Evolutionary conservation across 37 sponge, comb jelly and placozoan genomes (phyloP).

Genomic region (Tethya wilhelma): DNA sequence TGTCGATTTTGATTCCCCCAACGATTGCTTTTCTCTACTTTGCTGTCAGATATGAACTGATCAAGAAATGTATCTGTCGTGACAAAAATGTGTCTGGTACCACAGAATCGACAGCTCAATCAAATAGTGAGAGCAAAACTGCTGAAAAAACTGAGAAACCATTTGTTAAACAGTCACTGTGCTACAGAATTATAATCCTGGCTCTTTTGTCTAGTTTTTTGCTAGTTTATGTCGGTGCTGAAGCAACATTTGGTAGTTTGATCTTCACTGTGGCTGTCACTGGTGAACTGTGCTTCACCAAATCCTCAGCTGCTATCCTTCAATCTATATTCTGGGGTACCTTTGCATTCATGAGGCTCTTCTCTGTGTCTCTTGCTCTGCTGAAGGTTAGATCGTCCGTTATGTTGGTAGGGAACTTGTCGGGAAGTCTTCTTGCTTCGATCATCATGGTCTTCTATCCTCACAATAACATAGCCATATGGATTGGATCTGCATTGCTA

Average conservation of each 20-base stretch:
- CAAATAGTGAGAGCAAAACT: too few species aligned
- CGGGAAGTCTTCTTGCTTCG: conserved; percentile 40
- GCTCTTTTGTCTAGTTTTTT: conserved; percentile 24
- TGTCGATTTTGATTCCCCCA: conserved; percentile 1
- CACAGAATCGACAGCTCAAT: too few species aligned
- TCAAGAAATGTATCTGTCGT: too few species aligned
- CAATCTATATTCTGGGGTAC: conserved; percentile 67
- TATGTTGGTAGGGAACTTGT: conserved; percentile 36
- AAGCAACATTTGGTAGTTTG: conserved; percentile 54
- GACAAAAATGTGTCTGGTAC: too few species aligned
- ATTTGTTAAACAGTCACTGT: too few species aligned
- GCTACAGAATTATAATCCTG: conserved; percentile 20
- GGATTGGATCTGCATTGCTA: conserved; percentile 46
- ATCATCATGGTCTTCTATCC: conserved; percentile 19
- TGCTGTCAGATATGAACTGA: conserved; percentile 16
- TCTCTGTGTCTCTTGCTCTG: conserved; percentile 29
- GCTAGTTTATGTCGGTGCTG: conserved; percentile 57
- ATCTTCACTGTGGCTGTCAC: conserved; percentile 64
- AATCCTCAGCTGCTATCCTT: conserved; percentile 42
- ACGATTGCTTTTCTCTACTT: conserved; percentile 18
- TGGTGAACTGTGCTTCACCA: conserved; percentile 41
- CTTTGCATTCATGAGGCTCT: conserved; percentile 49
- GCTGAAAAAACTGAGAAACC: too few species aligned
- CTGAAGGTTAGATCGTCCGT: conserved; percentile 40
- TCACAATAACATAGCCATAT: conserved; percentile 25